Base-by-base conservation (phyloP, 1,140 invertebrate genomes). In the Drosophila truncata region DNA sequence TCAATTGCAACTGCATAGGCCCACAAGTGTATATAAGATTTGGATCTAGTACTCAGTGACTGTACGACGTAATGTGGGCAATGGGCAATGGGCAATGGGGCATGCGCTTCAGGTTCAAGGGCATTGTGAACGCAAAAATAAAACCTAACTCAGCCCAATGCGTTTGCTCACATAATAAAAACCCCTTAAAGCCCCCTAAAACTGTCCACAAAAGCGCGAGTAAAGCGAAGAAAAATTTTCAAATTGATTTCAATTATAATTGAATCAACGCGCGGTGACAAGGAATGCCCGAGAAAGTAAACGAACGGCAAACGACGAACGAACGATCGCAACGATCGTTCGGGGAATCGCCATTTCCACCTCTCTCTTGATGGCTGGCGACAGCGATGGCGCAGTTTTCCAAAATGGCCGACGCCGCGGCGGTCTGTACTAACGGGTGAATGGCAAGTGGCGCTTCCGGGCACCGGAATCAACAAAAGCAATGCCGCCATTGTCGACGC, bases 171-270 rank as follows among this genome's bases (percentile, higher is more conserved):
- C 63, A 78, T 69, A 78, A 78, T 81, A 69, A 61, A 64, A 33
- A 50, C 33, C n/a, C 55, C 29, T 44, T 31, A 50, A 55, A 23
- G 25, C 18, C 20, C 13, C 47, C 47, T 50, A 18, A 50, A 50
- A 27, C 11, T n/a, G 13, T 23, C 66, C 29, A 64, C 44, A 69
- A 67, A 75, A 39, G 47, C 62, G 63, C 63, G 47, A 75, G 55
- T 44, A 39, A 61, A 44, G 41, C 41, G 61, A 61, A 79, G 62
- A 83, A 84, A 78, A 70, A 46, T 25, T 44, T 55, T 64, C 81
- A 84, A 92, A 92, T 92, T 92, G 91, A 86, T 91, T 82, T 92
- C 79, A 92, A 92, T 92, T 92, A 88, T 92, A 92, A 92, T 92
- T 92, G 91, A 92, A 92, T 92, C 80, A 87, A 88, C 83, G 77